phyloP scores from a whole-genome alignment of 2,113 vertebrate species.

The Labeo rohita region DNA sequence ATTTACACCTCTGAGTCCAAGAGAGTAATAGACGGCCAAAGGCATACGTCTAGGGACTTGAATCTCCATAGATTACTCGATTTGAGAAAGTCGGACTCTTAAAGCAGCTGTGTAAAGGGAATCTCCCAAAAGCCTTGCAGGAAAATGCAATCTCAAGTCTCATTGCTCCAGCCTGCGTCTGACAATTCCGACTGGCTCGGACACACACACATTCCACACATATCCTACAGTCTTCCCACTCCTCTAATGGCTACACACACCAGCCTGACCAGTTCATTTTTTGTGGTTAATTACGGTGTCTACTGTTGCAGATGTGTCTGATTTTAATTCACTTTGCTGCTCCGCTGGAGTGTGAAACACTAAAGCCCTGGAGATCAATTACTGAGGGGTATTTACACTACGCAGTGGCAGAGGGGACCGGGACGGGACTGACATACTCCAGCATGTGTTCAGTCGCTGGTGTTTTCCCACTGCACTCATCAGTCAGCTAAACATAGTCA shows the following conservation, averaged over 20 bases:
- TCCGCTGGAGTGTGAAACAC: constrained; percentile 60
- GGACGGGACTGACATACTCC: constrained; percentile 29
- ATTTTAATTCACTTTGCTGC: constrained; percentile 65
- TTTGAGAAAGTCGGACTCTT: constrained; percentile 23
- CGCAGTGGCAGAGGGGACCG: constrained; percentile 42
- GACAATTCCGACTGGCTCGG: neutral
- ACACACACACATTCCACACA: neutral
- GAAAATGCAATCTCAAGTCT: constrained; percentile 3
- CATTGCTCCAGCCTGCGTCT: neutral
- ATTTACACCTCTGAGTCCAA: neutral
- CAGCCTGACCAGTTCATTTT: constrained; percentile 58
- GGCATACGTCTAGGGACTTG: neutral
- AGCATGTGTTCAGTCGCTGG: constrained; percentile 7
- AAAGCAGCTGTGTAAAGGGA: constrained; percentile 4
- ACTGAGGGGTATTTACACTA: constrained; percentile 72
- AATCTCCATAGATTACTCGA: neutral
- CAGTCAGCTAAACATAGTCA: neutral
- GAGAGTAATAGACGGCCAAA: neutral
- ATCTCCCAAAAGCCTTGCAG: constrained; percentile 29
- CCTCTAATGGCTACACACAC: constrained; percentile 49
- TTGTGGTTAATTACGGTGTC: constrained; percentile 64
- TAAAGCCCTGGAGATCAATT: constrained; percentile 72
- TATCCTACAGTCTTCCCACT: neutral
- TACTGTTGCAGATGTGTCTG: constrained; percentile 63
- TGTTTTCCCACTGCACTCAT: constrained; percentile 16